phyloP scores from a whole-genome alignment of 2,113 vertebrate species.

The Megatriorchis doriae region DNA sequence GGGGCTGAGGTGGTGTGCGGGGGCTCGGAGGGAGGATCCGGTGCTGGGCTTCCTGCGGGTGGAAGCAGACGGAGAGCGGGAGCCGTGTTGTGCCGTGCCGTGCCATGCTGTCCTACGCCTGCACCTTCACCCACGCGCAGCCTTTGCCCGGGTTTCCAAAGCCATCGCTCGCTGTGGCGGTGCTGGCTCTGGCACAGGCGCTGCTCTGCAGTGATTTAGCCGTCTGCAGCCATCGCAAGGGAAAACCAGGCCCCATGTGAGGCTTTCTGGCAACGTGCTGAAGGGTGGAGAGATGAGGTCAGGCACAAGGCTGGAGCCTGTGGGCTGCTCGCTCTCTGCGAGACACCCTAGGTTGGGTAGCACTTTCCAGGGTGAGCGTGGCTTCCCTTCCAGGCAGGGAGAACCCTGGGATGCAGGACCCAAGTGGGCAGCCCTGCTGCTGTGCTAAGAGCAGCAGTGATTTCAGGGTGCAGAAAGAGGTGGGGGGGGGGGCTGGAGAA shows the following conservation, averaged over 20 bases:
- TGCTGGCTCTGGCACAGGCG: neutral
- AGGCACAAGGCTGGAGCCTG: neutral
- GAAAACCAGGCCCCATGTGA: accelerated
- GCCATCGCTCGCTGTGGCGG: accelerated
- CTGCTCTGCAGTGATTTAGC: neutral
- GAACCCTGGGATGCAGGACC: neutral
- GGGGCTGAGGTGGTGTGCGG: neutral
- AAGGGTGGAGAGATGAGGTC: neutral
- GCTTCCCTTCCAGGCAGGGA: neutral
- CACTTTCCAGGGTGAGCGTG: accelerated
- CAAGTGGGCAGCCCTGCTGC: accelerated
- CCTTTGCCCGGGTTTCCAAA: neutral
- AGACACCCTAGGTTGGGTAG: neutral
- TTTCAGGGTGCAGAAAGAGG: neutral
- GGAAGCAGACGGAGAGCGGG: neutral
- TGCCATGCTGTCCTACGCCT: accelerated
- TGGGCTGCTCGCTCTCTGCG: accelerated
- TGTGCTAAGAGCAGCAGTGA: neutral
- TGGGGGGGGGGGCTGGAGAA: neutral
- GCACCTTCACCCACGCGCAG: neutral
- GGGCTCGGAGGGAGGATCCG: neutral
- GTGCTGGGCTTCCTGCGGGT: constrained; percentile 36
- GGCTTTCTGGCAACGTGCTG: neutral
- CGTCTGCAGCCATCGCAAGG: neutral
- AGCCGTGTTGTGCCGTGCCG: neutral